A percentile compares a stretch with the other conserved stretches of the same genome.
These are phyloP conservation scores for Sclerodermus sp. DNA, from an alignment of 2,888 invertebrate species.

Conservation along the genomic window DNA sequence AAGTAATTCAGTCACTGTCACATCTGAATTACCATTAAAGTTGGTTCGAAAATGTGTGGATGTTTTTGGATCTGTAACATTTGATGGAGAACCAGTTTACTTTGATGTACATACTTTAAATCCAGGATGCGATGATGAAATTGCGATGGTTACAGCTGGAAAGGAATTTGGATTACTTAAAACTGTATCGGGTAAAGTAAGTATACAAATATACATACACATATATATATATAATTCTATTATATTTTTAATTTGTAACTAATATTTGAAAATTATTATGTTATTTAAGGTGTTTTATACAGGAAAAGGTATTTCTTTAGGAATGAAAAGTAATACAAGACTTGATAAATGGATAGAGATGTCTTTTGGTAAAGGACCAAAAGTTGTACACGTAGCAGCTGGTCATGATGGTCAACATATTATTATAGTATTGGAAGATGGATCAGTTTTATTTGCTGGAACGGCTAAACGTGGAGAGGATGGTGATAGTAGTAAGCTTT, in stretches of 20 bases:
- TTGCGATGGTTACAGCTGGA: conserved; percentile 76
- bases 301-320: conserved; percentile 83
- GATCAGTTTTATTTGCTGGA: conserved; percentile 82
- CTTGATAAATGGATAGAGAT: conserved; percentile 67
- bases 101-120: conserved; percentile 52
- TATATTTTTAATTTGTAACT: neutral
- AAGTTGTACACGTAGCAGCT: conserved; percentile 77
- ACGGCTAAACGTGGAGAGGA: conserved; percentile 91
- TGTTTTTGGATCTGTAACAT: conserved; percentile 71
- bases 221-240: too few relatives aligned
- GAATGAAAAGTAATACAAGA: conserved; percentile 72
- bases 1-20: conserved; percentile 62
- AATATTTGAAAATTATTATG: too few relatives aligned
- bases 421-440: conserved; percentile 88
- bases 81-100: conserved; percentile 66
- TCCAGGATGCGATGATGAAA: conserved; percentile 75
- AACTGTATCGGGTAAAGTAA: conserved; percentile 82
- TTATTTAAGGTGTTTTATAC: conserved; percentile 73
- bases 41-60: conserved; percentile 79
- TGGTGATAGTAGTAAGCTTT: conserved; percentile 73
- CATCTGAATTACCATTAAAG: conserved; percentile 69
- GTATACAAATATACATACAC: too few relatives aligned
- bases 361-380: conserved; percentile 72
- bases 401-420: conserved; percentile 95
- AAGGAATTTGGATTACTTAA: conserved; percentile 88